phyloP scores from a whole-genome alignment of 2,888 invertebrate species.

The Strigamia transsilvanica region DNA sequence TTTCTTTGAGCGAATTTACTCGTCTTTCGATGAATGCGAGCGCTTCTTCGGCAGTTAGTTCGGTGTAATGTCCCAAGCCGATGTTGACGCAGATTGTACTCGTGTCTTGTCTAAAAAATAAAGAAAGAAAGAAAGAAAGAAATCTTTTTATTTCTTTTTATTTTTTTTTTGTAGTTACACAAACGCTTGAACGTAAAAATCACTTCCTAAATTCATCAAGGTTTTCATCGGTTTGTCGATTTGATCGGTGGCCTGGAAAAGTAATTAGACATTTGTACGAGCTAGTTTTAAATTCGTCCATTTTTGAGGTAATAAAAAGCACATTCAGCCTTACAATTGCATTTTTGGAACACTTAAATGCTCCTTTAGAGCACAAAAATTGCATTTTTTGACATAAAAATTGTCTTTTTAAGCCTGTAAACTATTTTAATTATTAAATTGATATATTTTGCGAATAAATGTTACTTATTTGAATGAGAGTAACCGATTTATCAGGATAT shows the following conservation, averaged over 20 bases:
- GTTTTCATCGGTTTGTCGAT: conserved; percentile 17
- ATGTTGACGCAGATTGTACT: conserved; percentile 4
- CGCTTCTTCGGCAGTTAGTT: conserved; percentile 1
- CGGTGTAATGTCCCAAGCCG: conserved; percentile 12
- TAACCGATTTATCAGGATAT: too few relatives aligned
- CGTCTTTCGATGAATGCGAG: background rate
- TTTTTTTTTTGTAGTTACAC: background rate
- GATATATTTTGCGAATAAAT: too few relatives aligned
- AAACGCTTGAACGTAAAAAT: conserved; percentile 11
- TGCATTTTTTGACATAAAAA: too few relatives aligned
- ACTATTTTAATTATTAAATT: too few relatives aligned
- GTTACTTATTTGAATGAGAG: too few relatives aligned
- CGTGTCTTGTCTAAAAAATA: conserved; percentile 36
- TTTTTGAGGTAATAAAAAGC: too few relatives aligned
- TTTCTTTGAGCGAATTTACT: background rate
- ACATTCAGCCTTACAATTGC: too few relatives aligned
- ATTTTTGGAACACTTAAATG: too few relatives aligned
- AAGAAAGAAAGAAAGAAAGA: background rate
- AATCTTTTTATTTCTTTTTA: background rate
- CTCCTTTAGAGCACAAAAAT: too few relatives aligned
- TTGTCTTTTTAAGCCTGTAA: too few relatives aligned
- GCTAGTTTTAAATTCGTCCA: background rate
- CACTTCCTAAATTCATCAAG: background rate
- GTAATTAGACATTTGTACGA: background rate
- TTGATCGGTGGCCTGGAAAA: background rate